Base-by-base conservation (phyloP, 2,888 invertebrate genomes). In the Acronicta psi region DNA sequence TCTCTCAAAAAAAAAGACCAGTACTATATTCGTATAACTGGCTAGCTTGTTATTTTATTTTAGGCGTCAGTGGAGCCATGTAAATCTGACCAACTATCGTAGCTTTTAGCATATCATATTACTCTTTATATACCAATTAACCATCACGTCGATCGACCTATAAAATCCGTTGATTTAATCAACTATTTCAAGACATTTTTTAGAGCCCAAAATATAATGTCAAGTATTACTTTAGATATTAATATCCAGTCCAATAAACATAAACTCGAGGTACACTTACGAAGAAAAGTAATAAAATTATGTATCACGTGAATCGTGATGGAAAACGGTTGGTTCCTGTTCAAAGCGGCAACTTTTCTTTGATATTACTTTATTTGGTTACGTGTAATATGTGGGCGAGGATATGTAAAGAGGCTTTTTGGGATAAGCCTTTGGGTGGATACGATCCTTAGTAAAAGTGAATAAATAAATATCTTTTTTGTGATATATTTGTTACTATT, bases 331-430 rank as follows among this genome's bases (percentile, higher is more conserved):
- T 65, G 77, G 69, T 76, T 71, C 66, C 72, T 64, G 75, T 69
- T 79, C 75, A 79, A 82, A 80, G 80, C 77, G 77, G 77, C 71
- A 81, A 83, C 79, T 82, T 85, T 81, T 80, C 85, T 88, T 87
- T 87, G 85, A 88, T 86, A 87, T 86, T 84, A 83, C 81, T 85
- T 87, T 86, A 88, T 87, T 86, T 82, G 77, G 82, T 81, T 82
- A 78, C 73, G 70, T 74, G 79, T 79, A 79, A 80, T 79, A 79
- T 79, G 77, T 73, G 79, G 77, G 78, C 62, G 79, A 70, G 73
- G 79, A 77, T 79, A 81, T 76, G 77, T 80, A 78, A 79, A 80
- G 73, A 73, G 78, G 84, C 81, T 85, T 84, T 84, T 78, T 82
- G 74, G 66, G 80, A 78, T 82, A 75, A 83, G 76, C 77, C 77